Conservation (phyloP, 1,140 invertebrate species). For the Sinella curviseta region DNA sequence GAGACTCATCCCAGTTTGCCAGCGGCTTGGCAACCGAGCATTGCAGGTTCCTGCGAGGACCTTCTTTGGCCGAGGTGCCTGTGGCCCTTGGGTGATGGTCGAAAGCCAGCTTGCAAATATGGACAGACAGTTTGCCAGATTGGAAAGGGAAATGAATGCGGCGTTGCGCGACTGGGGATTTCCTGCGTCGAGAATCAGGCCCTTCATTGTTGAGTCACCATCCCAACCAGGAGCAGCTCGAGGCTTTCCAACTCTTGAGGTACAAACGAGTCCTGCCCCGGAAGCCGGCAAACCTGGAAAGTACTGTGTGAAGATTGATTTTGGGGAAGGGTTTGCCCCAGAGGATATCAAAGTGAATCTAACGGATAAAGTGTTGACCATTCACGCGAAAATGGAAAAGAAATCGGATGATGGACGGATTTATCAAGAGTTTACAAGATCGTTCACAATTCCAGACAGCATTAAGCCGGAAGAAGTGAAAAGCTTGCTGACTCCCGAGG, state of each 20-base stretch:
- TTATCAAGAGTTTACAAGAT: slow-evolving; percentile 54
- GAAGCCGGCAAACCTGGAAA: slow-evolving; percentile 31
- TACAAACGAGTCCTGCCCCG: background rate
- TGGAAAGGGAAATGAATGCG: slow-evolving; percentile 45
- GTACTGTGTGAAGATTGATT: slow-evolving; percentile 25
- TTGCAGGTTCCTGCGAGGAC: background rate
- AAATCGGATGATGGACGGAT: slow-evolving; percentile 51
- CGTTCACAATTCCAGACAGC: slow-evolving; percentile 55
- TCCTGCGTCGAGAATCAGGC: background rate
- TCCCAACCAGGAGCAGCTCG: background rate
- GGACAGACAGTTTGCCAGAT: slow-evolving; percentile 47
- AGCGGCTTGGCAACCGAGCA: background rate
- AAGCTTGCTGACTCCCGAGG: slow-evolving; percentile 52
- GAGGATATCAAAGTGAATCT: slow-evolving; percentile 52
- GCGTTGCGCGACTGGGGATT: slow-evolving; percentile 26
- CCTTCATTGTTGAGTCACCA: background rate
- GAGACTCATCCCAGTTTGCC: background rate
- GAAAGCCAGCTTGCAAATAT: slow-evolving; percentile 45
- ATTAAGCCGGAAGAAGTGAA: slow-evolving; percentile 53
- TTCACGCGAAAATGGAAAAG: slow-evolving; percentile 50
- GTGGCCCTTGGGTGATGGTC: slow-evolving; percentile 30
- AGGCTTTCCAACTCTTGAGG: background rate
- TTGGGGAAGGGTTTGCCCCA: slow-evolving; percentile 47
- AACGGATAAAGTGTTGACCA: slow-evolving; percentile 50
- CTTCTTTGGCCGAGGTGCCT: background rate